Base-by-base conservation (phyloP, 2,888 invertebrate species). In the Fragum whitleyi region DNA sequence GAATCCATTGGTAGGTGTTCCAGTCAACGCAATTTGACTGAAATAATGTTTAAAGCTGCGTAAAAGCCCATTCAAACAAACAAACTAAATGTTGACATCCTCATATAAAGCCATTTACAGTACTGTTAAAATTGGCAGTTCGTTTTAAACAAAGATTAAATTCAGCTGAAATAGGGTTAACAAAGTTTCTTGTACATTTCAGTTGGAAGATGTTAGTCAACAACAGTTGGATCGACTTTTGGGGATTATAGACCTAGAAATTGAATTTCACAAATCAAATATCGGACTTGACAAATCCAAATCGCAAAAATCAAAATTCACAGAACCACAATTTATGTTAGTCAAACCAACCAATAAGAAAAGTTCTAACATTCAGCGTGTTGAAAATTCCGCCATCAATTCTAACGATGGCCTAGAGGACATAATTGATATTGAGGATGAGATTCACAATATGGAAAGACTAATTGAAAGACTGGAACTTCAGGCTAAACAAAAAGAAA, bases 191-290 rank as follows among this genome's bases (percentile, higher is more conserved):
- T 47, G 2, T 47, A 47, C 16, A 19, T 57, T 83, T 26, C 77
- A 89, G 89, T 73, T 76, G 59, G 55, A 39, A 32, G 77, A 76
- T 57, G 65, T 89, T 39, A 75, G 78, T 47, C 79, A 84, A 47
- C 36, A 69, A 32, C 87, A 89, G 26, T 59, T 89, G n/a, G 87
- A 89, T 62, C 81, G 75, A 36, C 70, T 88, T 11, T 51, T 89
- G 16, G 73, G 81, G 16, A 79, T 86, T 3, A 87, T 89, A 29
- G 85, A 88, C 59, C 68, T 80, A 73, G 89, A 89, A 67, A 81
- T 89, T n/a, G 79, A 86, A 14, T 70, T 88, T 21, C 88, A 89
- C 36, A 80, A 74, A 65, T 81, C 86, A 55, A 79, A 29, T 68
- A 65, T 65, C 11, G 65, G 65, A 65, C 83, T 19, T 68, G 59